These are phyloP conservation scores for Drosophila mercatorum DNA, from an alignment of 2,888 invertebrate genomes.

Conservation along the genomic window DNA sequence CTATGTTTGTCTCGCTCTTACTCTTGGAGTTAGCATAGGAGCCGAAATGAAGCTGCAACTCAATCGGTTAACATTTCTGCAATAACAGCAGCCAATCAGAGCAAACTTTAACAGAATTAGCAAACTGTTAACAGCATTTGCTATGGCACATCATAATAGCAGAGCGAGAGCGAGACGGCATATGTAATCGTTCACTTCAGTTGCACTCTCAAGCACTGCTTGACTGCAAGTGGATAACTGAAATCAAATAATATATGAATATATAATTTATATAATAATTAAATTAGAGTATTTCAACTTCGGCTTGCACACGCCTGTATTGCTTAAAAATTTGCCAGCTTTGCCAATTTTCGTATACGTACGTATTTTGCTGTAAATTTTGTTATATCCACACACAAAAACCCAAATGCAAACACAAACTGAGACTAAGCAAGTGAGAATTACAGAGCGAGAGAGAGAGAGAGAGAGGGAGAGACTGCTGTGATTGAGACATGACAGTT, in stretches of 20 bases:
- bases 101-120: neutral
- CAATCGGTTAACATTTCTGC: neutral
- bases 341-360: conserved; percentile 52
- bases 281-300: conserved; percentile 16
- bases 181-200: no score
- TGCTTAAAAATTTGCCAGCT: conserved; percentile 65
- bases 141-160: no score
- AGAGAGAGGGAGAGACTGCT: conserved; percentile 5
- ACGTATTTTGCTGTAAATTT: conserved; percentile 48
- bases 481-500: conserved; percentile 66
- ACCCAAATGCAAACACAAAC: conserved; percentile 38
- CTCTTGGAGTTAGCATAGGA: no score
- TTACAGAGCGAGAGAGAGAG: neutral
- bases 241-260: no score
- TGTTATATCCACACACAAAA: conserved; percentile 34
- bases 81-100: neutral
- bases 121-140: neutral
- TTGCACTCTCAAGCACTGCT: no score
- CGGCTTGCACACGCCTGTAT: conserved; percentile 1
- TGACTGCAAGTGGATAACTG: no score
- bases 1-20: neutral
- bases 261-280: no score
- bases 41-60: neutral
- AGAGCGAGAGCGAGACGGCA: no score
- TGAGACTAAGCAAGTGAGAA: conserved; percentile 1